Base-by-base conservation (phyloP, 1,140 invertebrate species). In the Coboldia fuscipes region DNA sequence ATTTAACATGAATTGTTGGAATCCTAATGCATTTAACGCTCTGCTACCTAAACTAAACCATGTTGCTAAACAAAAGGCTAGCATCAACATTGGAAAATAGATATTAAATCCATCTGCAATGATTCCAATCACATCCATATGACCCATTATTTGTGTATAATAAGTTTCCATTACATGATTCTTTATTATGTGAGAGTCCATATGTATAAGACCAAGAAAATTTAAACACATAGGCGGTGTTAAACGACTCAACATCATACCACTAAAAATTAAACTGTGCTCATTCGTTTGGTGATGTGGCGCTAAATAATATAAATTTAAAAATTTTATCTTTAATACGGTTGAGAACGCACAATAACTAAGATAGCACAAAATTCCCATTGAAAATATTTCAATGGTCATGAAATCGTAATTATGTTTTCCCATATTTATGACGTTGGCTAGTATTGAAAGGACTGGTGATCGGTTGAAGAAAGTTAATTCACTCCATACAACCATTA, bases 181-280 rank as follows among this genome's bases (percentile, higher is more conserved):
- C 42, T 84, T 75, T 26, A 92, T 92, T 23, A 97, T 75, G 48
- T 97, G 90, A 16, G 85, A 93, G 55, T 99, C 94, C 72, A 99
- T 83, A 47, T 99, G 94, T 44, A 97, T 90, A 5, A 99, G 61
- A 23, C 92, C 86, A 10, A 99, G 66, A 50, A 97, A 98, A 57
- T 99, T 99, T 5, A 99, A 68, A 62, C 94, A 98, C 65, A 99
- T 76, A 4, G 96, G 93, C 0, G 94, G 90, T 3, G 94, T 99
- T 6, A 99, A 62, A 13, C 96, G 75, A 53, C 90, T 97, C 7
- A 97, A 64, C 66, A 97, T 76, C 89, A 94, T 81, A 35, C 93
- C 93, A 49, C 85, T 90, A 57, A 99, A 99, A 45, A 99, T 90
- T 13, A 23, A 20, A 26, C 30, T 24, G 61, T 97, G 93, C 54